Conservation (phyloP, 2,888 invertebrate genomes). For the Zonitis immaculata region DNA sequence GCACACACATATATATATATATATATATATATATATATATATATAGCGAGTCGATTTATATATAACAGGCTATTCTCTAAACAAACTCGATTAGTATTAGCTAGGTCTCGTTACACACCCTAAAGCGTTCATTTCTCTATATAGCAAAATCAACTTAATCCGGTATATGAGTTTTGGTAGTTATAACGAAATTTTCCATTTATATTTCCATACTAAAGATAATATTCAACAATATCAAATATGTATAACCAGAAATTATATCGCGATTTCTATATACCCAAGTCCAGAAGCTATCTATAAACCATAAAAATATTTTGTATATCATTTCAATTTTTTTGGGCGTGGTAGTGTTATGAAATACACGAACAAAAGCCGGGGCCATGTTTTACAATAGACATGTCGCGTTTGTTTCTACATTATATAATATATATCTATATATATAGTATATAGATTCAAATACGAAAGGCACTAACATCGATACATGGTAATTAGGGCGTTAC, state of each 20-base stretch:
- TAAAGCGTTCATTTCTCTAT: slow-evolving; percentile 44
- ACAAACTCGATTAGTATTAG: slow-evolving; percentile 44
- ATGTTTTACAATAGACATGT: slow-evolving; percentile 45
- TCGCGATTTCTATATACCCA: no score
- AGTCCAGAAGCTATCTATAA: not conserved
- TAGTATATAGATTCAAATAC: no score
- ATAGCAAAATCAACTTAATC: slow-evolving; percentile 44
- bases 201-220: slow-evolving; percentile 11
- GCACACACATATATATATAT: no score
- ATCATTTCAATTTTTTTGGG: no score
- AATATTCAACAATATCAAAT: not conserved
- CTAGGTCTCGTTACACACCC: slow-evolving; percentile 42
- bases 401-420: slow-evolving; percentile 47
- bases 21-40: no score
- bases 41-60: slow-evolving; percentile 39
- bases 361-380: slow-evolving; percentile 45
- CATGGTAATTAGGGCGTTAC: slow-evolving; percentile 47
- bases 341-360: slow-evolving; percentile 39
- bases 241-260: no score
- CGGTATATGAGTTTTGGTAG: slow-evolving; percentile 44
- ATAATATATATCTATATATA: no score
- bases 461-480: slow-evolving; percentile 46
- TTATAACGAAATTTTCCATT: no score
- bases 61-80: slow-evolving; percentile 45
- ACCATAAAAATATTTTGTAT: no score